Evolutionary conservation across 1,140 invertebrate genomes (phyloP), one percentile per base, ranked within the genome.

Genomic region (Diorhabda carinulata): DNA sequence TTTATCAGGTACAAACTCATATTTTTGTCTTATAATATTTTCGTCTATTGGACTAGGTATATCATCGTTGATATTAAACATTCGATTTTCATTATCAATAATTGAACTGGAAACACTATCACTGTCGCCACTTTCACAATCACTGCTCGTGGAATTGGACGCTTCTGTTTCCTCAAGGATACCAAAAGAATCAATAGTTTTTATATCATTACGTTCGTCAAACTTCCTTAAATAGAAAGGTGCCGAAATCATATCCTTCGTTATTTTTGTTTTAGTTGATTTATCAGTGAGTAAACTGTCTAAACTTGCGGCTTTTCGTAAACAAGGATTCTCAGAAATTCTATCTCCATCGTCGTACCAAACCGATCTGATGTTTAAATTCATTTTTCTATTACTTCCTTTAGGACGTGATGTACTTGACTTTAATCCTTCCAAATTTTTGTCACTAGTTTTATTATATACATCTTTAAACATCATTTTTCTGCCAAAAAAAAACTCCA

Each of bases 231-330:
- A 40, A 9, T 56, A 41, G 3, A 47, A 41, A 5, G 64, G 64
- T 3, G n/a, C 40, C 8, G 64, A 65, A 57, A 65, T 65, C 64
- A 65, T 65, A n/a, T 65, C 43, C 41, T 65, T 65, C 2, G 64
- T 65, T 25, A 65, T 8, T 41, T 9, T 43, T 0, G 3, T n/a
- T 57, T 45, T 65, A 41, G n/a, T 2, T 5, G 8, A 57, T 57
- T 9, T 7, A 43, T 25, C 47, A 4, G 40, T 9, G 40, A 65
- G 9, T 8, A 65, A 57, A 43, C 56, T 65, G 40, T 65, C 64
- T 45, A 65, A 6, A 43, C 64, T 65, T 7, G 64, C 40, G n/a
- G 64, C 47, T 41, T 65, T 65, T 5, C 43, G 57, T 52, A 65
- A 43, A 9, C 61, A 6, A 43, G 41, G 3, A 10, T 5, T 43